These are phyloP conservation scores for Merops nubicus DNA, from an alignment of 2,113 vertebrate genomes.

Conservation along the genomic window DNA sequence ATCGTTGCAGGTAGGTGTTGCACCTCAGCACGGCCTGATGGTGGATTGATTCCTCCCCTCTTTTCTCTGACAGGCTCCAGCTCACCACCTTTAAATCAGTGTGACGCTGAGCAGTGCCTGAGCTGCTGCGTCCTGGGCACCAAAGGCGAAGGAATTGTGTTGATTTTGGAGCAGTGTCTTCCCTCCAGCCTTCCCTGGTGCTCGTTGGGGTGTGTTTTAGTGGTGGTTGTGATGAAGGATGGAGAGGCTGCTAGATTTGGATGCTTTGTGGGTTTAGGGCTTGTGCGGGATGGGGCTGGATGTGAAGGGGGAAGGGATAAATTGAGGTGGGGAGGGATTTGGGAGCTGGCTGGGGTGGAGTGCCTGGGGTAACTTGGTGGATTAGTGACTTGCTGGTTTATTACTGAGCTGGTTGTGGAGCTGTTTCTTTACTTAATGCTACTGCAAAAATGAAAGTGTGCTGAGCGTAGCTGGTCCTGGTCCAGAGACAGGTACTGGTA, in stretches of 20 bases:
- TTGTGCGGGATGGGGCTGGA: background rate
- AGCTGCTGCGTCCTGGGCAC: background rate
- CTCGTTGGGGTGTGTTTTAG: rapidly evolving
- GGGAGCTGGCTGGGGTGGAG: background rate
- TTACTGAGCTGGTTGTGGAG: background rate
- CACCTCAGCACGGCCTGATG: background rate
- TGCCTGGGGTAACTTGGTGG: background rate
- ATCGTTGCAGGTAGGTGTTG: background rate
- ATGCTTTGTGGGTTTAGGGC: rapidly evolving
- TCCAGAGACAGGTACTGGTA: background rate
- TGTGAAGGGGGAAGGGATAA: background rate
- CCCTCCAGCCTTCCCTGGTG: background rate
- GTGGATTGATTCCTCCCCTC: background rate
- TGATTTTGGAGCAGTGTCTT: background rate
- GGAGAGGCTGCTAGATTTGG: background rate
- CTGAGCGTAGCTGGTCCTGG: background rate
- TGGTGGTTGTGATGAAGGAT: background rate
- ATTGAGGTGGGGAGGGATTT: background rate
- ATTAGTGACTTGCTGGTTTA: background rate
- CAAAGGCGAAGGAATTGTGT: background rate
- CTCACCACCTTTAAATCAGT: background rate
- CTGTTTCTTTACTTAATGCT: background rate
- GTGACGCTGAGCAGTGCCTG: no score
- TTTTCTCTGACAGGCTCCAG: background rate
- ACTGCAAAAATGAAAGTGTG: background rate